These are phyloP conservation scores for Cercopithecus mona DNA, from an alignment of 2,113 vertebrate species.

Conservation along the genomic window DNA sequence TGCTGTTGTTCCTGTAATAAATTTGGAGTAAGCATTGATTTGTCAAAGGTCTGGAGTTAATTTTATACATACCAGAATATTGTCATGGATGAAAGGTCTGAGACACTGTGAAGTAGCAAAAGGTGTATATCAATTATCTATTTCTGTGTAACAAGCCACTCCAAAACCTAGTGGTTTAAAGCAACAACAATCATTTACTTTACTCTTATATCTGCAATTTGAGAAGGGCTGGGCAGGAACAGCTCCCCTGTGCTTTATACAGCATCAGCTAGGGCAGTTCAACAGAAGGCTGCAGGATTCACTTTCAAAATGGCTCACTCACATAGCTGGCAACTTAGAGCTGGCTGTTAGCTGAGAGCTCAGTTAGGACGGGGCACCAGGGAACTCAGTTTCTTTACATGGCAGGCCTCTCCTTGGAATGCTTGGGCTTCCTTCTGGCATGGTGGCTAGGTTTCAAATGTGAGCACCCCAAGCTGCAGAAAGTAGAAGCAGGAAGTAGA, in stretches of 20 bases:
- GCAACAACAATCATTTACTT: neutral
- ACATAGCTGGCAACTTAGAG: neutral
- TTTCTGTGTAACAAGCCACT: neutral
- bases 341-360: neutral
- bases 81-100: conserved; percentile 9
- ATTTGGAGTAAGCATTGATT: conserved; percentile 49
- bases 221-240: neutral
- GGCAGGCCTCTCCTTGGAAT: neutral
- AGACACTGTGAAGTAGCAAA: conserved; percentile 36
- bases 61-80: conserved; percentile 47
- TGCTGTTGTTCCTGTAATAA: conserved; percentile 29
- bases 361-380: neutral
- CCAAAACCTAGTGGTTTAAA: neutral
- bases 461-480: neutral
- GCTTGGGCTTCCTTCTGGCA: neutral
- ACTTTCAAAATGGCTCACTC: conserved; percentile 10
- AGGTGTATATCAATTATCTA: neutral
- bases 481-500: conserved; percentile 22
- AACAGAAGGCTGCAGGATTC: neutral
- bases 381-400: neutral
- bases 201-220: neutral
- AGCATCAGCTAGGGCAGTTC: neutral
- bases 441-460: neutral
- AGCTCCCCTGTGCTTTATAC: neutral
- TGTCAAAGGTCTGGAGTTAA: conserved; percentile 50